These are phyloP conservation scores for Coronaproctus castanopsis DNA, from an alignment of 2,888 invertebrate genomes.

Conservation along the genomic window DNA sequence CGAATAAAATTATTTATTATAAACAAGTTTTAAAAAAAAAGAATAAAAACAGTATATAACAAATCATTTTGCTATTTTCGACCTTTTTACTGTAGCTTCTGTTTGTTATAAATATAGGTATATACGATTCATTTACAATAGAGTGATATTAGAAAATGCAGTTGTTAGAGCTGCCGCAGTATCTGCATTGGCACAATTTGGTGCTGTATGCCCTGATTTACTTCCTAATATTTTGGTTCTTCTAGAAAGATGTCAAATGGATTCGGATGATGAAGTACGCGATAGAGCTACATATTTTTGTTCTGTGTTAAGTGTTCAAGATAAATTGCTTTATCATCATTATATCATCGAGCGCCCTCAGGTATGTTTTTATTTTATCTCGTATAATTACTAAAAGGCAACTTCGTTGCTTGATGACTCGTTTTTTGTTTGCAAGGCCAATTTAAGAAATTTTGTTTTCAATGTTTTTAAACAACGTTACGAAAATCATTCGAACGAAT, in stretches of 20 bases:
- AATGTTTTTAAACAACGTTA: background rate
- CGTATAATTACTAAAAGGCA: background rate
- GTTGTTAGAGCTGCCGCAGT: conserved; percentile 93
- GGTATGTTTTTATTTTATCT: conserved; percentile 27
- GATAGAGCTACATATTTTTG: conserved; percentile 94
- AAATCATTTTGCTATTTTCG: background rate
- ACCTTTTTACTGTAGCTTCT: background rate
- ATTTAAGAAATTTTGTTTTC: background rate
- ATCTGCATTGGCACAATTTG: conserved; percentile 92
- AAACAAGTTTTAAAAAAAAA: too few relatives aligned
- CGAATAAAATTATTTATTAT: too few relatives aligned
- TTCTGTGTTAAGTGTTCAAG: conserved; percentile 52
- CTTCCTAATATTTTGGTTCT: conserved; percentile 65
- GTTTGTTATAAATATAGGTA: too few relatives aligned
- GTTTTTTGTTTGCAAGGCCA: background rate
- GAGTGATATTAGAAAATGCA: conserved; percentile 89
- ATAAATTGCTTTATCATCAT: conserved; percentile 47
- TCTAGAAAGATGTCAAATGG: conserved; percentile 72
- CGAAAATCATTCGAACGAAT: too few relatives aligned
- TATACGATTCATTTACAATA: conserved; percentile 66
- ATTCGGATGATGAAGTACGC: conserved; percentile 94
- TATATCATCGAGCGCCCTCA: conserved; percentile 54
- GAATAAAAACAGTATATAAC: background rate
- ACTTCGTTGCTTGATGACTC: background rate
- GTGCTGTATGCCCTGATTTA: conserved; percentile 78